phyloP scores from a whole-genome alignment of 2,797 vertebrate species.

The Lindbergichthys nudifrons region DNA sequence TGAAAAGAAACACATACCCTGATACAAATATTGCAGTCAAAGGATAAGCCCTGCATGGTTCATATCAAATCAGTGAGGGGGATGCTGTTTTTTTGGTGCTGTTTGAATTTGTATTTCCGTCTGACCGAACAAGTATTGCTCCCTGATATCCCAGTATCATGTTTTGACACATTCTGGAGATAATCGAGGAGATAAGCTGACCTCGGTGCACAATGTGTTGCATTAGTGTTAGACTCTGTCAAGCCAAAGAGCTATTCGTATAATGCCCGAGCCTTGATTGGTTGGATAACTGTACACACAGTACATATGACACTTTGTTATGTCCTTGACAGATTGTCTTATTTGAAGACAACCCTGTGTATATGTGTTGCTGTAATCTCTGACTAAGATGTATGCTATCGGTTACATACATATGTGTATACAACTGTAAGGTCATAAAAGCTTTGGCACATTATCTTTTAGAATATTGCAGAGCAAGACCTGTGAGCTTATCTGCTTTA shows the following conservation, averaged over 20 bases:
- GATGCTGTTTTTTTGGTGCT: slow-evolving; percentile 42
- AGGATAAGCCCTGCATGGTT: slow-evolving; percentile 58
- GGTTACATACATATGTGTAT: slow-evolving; percentile 16
- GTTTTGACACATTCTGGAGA: slow-evolving; percentile 67
- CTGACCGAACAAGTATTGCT: slow-evolving; percentile 48
- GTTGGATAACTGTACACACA: slow-evolving; percentile 21
- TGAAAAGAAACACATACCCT: slow-evolving; percentile 24
- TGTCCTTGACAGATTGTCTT: slow-evolving; percentile 19
- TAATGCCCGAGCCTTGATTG: not conserved
- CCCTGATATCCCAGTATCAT: slow-evolving; percentile 58
- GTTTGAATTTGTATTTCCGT: slow-evolving; percentile 64
- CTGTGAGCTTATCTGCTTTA: slow-evolving; percentile 40
- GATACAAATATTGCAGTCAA: slow-evolving; percentile 44
- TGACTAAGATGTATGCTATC: slow-evolving; percentile 19
- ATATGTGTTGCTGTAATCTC: slow-evolving; percentile 7
- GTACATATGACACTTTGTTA: slow-evolving; percentile 35
- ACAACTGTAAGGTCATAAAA: slow-evolving; percentile 23
- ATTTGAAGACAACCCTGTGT: slow-evolving; percentile 2
- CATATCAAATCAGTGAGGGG: slow-evolving; percentile 57
- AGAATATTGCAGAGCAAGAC: slow-evolving; percentile 31
- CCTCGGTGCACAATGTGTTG: slow-evolving; percentile 45
- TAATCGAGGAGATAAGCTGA: slow-evolving; percentile 55
- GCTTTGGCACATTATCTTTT: slow-evolving; percentile 7
- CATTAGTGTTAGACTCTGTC: slow-evolving; percentile 39
- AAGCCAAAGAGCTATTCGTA: slow-evolving; percentile 31